A percentile compares a stretch with the other conserved stretches of the same genome.
phyloP scores from a whole-genome alignment of 2,888 invertebrate genomes.

The Chloroclystis v-ata region DNA sequence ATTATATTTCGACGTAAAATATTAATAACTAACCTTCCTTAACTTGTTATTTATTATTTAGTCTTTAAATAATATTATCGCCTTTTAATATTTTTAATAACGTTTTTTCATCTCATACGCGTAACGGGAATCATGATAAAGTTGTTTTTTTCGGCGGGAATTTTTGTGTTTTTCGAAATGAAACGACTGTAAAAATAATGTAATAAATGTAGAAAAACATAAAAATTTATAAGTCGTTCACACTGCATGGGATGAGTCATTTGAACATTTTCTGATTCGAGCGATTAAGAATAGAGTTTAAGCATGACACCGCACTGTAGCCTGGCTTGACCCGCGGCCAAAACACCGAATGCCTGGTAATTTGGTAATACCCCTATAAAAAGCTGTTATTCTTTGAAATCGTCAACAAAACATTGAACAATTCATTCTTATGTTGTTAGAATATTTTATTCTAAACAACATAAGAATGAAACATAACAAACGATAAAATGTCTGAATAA shows the following conservation, averaged over 20 bases:
- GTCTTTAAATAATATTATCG: slow-evolving; percentile 34
- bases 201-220: slow-evolving; percentile 16
- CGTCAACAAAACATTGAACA: neutral
- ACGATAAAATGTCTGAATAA: too few relatives aligned
- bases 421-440: neutral
- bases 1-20: slow-evolving; percentile 33
- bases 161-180: slow-evolving; percentile 20
- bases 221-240: slow-evolving; percentile 19
- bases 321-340: slow-evolving; percentile 34
- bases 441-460: too few relatives aligned
- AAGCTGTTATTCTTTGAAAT: slow-evolving; percentile 35
- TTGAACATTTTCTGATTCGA: slow-evolving; percentile 20
- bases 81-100: slow-evolving; percentile 30
- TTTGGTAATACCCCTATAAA: slow-evolving; percentile 32
- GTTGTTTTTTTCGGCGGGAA: slow-evolving; percentile 9
- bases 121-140: slow-evolving; percentile 16
- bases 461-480: too few relatives aligned
- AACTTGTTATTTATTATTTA: slow-evolving; percentile 56
- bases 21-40: slow-evolving; percentile 46
- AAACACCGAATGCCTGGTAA: slow-evolving; percentile 46
- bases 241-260: slow-evolving; percentile 40
- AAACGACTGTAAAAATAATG: slow-evolving; percentile 19
- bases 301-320: slow-evolving; percentile 34
- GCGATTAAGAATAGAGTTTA: slow-evolving; percentile 23
- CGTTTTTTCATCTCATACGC: slow-evolving; percentile 27